Base-by-base conservation (phyloP, 2,888 invertebrate genomes). In the Ctenicera cuprea region DNA sequence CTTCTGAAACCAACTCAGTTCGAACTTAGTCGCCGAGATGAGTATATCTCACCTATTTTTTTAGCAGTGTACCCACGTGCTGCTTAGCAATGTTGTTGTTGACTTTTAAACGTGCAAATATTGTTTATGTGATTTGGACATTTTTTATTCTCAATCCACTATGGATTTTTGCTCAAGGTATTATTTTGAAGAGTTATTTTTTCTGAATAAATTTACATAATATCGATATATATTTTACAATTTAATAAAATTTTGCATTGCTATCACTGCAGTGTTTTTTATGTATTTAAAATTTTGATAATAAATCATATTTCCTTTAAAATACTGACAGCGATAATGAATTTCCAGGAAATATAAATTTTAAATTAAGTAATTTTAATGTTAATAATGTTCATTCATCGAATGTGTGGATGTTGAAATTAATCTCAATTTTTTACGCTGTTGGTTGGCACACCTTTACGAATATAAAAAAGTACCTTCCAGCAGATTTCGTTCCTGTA, bases 81-180 rank as follows among this genome's bases (percentile, higher is more conserved):
- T 59, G 62, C 48, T 8, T 38, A n/a, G 26, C 18, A 37, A 63
- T 63, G 63, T 50, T 70, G 57, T 52, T 50, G 30, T 54, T 72
- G 74, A 79, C 75, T 71, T 66, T 70, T 71, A 73, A 71, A 54
- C 67, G 77, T 75, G 76, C 72, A 57, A 73, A 65, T 50, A 50
- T 69, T 64, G 37, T 69, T 59, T 75, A 76, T 77, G 75, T 71
- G 74, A 71, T 73, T 68, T 77, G 66, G 71, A 61, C 73, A 66
- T 74, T 63, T 67, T 73, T 77, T 65, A 70, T 77, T 45, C 61
- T 74, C 38, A 68, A 63, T 71, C 72, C 73, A 45, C 69, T 69
- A 54, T 66, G 76, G 71, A 78, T 74, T 50, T 74, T 62, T 52
- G 74, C 79, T 37, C 81, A 81, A 81, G 81, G 81, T 81, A 76